Percentiles rank a stretch among this genome's conserved stretches.
Evolutionary conservation across 2,797 vertebrate species (phyloP).

Genomic region (Rhabdophis nuchalis): DNA sequence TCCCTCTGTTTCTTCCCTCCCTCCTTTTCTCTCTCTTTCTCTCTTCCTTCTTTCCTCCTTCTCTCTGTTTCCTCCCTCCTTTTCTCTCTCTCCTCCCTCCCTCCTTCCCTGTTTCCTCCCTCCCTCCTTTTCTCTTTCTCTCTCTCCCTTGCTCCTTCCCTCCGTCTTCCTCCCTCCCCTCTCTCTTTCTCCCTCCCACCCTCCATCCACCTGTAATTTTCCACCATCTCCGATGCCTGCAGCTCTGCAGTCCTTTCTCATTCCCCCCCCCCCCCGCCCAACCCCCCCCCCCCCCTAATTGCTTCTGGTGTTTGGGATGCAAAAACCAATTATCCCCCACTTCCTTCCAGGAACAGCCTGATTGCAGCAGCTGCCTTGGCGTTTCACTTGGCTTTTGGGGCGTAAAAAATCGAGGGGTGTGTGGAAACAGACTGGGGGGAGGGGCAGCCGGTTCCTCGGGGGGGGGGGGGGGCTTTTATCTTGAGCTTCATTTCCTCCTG

Average conservation of each 20-base stretch:
- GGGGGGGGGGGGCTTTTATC: no score
- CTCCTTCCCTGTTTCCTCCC: no score
- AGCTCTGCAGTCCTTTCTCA: no score
- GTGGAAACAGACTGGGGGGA: background rate
- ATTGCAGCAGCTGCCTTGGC: background rate
- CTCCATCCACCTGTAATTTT: background rate
- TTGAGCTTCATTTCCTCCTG: background rate
- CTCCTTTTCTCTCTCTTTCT: no score
- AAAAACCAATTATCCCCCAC: slow-evolving; percentile 17
- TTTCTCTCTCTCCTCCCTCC: no score
- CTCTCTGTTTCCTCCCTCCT: no score
- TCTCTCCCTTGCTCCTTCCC: no score
- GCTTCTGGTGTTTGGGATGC: background rate
- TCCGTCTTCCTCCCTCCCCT: background rate
- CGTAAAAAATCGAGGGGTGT: background rate
- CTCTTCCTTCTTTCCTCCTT: no score
- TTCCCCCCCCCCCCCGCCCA: no score
- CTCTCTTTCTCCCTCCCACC: background rate
- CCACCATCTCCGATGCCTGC: no score
- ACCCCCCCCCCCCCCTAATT: background rate
- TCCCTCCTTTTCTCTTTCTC: no score
- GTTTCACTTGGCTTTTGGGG: background rate
- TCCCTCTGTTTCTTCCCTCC: no score
- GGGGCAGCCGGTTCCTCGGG: background rate
- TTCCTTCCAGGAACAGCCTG: background rate